Evolutionary conservation across 2,113 vertebrate genomes (phyloP).

Genomic region (Apteryx owenii): DNA sequence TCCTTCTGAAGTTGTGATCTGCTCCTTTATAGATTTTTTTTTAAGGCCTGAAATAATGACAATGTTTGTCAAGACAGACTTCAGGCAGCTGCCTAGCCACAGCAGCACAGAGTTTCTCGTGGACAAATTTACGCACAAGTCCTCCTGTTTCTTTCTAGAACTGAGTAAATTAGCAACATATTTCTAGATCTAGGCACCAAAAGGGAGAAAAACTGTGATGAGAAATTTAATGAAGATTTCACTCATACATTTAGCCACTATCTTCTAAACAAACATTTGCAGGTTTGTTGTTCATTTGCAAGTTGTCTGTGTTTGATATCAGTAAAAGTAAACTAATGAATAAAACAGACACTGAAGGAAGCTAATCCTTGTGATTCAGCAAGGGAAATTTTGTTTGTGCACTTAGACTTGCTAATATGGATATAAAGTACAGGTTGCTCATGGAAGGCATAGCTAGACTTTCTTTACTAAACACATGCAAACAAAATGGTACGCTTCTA

Average conservation of each 20-base stretch:
- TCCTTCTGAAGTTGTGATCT: background rate
- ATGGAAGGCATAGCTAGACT: constrained; percentile 12
- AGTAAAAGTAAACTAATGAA: constrained; percentile 58
- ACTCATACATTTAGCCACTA: background rate
- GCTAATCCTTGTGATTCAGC: constrained; percentile 65
- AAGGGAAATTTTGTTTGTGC: constrained; percentile 43
- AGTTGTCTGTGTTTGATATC: constrained; percentile 45
- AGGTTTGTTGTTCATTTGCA: constrained; percentile 63
- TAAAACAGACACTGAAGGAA: constrained; percentile 62
- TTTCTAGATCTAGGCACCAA: background rate
- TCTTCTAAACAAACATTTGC: constrained; percentile 20
- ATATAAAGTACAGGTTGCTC: constrained; percentile 47
- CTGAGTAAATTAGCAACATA: background rate
- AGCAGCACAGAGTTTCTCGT: background rate
- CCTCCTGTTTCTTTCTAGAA: background rate
- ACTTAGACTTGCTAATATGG: constrained; percentile 50
- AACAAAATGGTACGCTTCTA: constrained; percentile 29
- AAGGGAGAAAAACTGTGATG: background rate
- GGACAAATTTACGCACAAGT: background rate
- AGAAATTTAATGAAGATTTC: background rate
- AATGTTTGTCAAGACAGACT: background rate
- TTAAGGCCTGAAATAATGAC: background rate
- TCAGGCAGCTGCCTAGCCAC: background rate
- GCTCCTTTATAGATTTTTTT: background rate
- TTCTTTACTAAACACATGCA: background rate